Base-by-base conservation (phyloP, 2,888 invertebrate genomes). In the Eupithecia vulgata region DNA sequence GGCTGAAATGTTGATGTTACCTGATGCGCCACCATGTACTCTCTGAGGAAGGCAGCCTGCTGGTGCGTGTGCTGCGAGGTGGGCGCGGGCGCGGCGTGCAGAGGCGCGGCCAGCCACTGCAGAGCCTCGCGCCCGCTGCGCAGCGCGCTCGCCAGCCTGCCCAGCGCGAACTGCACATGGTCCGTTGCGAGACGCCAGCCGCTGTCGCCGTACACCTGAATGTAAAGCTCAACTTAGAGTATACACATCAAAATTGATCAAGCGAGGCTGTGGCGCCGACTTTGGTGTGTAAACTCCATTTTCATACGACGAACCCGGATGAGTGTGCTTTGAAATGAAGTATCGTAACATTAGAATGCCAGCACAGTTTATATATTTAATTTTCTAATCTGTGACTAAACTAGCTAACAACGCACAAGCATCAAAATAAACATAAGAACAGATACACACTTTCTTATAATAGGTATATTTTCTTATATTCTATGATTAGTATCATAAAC, bases 101-200 rank as follows among this genome's bases (percentile, higher is more conserved):
- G 92, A 77, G 99, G 95, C 84, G 96, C 97, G 74, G 97, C 96
- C 88, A 98, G 97, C 76, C 98, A 97, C 79, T 82, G 83, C 80
- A 89, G 89, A 52, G 93, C 93, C 30, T 84, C 91, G 70, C 80
- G 95, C 91, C 81, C 96, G 96, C 67, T 97, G 96, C 97, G 97
- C 81, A 99, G 94, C 86, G 97, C 96, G 83, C 97, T 96, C 45
- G 98, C 98, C 88, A 98, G 97, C 80, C 98, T 96, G 1, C 98
- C 99, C 84, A 99, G 97, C 8, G 98, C 98, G 89, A 98, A 98
- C 92, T 98, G 97, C 84, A 99, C 98, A 91, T 99, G 99, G 95
- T 99, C 99, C 90, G 98, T 98, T 7, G 99, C 98, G 81, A 98
- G 95, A 80, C 97, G 97, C 99, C 99, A 99, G 7, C 97, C 97